A percentile compares a stretch with the other conserved stretches of the same genome.
phyloP scores from a whole-genome alignment of 2,113 vertebrate species.

The Phyllostomus hastatus region DNA sequence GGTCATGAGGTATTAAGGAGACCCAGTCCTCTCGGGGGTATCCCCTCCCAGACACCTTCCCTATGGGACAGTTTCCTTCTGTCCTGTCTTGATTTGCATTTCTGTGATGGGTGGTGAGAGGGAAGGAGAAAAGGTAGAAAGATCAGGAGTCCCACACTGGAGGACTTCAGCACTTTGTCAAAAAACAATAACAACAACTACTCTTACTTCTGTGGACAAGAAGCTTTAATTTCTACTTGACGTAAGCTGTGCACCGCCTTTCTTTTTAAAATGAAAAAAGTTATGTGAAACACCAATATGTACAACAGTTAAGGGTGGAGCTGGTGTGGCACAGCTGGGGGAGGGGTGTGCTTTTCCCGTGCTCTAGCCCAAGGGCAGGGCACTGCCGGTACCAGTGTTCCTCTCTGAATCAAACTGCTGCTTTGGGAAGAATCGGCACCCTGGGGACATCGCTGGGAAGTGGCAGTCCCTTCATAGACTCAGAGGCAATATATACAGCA shows the following conservation, averaged over 20 bases:
- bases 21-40: not conserved
- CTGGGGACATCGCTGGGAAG: too few species aligned
- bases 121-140: not conserved
- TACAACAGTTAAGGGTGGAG: not conserved
- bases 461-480: not conserved
- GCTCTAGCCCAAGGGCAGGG: fast-evolving
- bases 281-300: not conserved
- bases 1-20: too few species aligned
- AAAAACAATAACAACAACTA: too few species aligned
- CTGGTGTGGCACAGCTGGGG: fast-evolving
- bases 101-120: not conserved
- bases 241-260: not conserved
- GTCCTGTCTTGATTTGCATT: not conserved
- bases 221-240: not conserved
- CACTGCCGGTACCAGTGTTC: fast-evolving
- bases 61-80: not conserved
- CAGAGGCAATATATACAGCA: not conserved
- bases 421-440: not conserved
- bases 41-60: not conserved
- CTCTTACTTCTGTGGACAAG: not conserved
- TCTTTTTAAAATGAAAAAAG: not conserved
- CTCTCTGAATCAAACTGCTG: too few species aligned
- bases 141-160: not conserved
- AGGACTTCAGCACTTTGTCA: not conserved
- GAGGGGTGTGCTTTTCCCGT: fast-evolving